Conservation (phyloP, 2,797 vertebrate species). For the Onychomys torridus region DNA sequence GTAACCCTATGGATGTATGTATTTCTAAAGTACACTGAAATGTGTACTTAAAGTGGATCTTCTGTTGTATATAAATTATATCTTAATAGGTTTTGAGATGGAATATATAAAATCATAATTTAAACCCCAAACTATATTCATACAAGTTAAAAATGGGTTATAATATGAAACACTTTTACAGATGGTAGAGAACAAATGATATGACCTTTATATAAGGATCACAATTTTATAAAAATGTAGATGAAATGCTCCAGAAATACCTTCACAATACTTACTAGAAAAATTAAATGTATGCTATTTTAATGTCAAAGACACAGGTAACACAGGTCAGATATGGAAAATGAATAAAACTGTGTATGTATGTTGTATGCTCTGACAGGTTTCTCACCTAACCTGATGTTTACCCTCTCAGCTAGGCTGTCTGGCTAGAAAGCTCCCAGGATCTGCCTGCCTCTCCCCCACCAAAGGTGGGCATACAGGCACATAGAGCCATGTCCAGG, state of each 20-base stretch:
- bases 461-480: background rate
- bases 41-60: background rate
- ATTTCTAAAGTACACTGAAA: background rate
- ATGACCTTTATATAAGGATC: background rate
- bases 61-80: background rate
- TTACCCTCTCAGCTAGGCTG: background rate
- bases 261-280: background rate
- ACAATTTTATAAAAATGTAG: conserved; percentile 20
- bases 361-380: background rate
- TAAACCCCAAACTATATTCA: background rate
- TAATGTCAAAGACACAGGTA: background rate
- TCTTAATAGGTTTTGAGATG: background rate
- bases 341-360: background rate
- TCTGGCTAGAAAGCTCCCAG: background rate
- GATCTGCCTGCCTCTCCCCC: background rate
- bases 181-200: conserved; percentile 6
- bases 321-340: conserved; percentile 1
- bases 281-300: conserved; percentile 18
- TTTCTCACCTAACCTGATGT: background rate
- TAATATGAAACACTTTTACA: conserved; percentile 4
- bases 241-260: background rate
- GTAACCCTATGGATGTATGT: background rate
- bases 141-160: background rate
- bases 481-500: background rate
- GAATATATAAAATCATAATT: background rate